Evolutionary conservation across 2,888 invertebrate genomes (phyloP).

Genomic region (Sericinus montela): DNA sequence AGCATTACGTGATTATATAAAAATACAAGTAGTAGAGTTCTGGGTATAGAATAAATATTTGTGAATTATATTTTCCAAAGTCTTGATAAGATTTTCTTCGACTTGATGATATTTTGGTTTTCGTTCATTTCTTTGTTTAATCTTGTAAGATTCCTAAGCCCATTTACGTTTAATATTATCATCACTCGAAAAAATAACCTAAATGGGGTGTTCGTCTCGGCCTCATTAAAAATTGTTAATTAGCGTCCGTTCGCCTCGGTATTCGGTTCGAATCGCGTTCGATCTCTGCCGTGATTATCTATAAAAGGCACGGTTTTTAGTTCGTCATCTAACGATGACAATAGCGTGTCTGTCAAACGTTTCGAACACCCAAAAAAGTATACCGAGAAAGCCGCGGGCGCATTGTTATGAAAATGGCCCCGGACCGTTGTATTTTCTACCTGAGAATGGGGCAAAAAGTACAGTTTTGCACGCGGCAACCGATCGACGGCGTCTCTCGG

Average conservation of each 20-base stretch:
- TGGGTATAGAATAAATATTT: no score
- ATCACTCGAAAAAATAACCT: conserved; percentile 1
- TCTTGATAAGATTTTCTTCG: no score
- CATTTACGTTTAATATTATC: no score
- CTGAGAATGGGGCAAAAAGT: conserved; percentile 67
- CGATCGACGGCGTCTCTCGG: conserved; percentile 54
- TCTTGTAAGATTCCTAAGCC: no score
- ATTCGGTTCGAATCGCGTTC: conserved; percentile 45
- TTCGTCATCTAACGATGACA: conserved; percentile 72
- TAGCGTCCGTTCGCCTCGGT: conserved; percentile 49
- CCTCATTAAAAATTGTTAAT: conserved; percentile 45
- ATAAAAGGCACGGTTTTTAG: conserved; percentile 65
- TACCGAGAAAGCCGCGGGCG: conserved; percentile 68
- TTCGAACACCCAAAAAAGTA: conserved; percentile 62
- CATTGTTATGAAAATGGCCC: conserved; percentile 78
- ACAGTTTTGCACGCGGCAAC: conserved; percentile 65
- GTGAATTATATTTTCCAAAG: no score
- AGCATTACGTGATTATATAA: no score
- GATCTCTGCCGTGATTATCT: conserved; percentile 65
- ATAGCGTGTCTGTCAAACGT: conserved; percentile 73
- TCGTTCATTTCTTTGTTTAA: no score
- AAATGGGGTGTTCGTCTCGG: conserved; percentile 22
- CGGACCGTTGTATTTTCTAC: conserved; percentile 71
- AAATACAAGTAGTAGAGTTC: no score
- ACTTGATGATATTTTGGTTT: no score